These are phyloP conservation scores for Branchellion lobata DNA, from an alignment of 2,888 invertebrate genomes.

Conservation along the genomic window DNA sequence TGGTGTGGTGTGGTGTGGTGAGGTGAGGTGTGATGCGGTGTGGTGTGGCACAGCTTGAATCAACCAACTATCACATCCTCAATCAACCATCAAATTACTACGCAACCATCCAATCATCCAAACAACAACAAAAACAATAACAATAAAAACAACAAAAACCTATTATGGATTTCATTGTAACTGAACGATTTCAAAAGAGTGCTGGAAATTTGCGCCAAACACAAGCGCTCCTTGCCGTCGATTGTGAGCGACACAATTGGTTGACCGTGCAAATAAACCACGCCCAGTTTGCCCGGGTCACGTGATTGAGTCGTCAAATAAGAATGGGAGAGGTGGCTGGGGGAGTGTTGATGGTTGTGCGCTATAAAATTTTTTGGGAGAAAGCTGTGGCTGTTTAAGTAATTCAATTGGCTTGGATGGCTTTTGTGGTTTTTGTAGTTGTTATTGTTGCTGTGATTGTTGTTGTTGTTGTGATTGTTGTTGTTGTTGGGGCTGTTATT, in stretches of 20 bases:
- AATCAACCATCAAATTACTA: too few species aligned
- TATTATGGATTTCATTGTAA: slow-evolving; percentile 95
- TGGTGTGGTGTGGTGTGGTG: slow-evolving; percentile 64
- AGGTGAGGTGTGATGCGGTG: not conserved
- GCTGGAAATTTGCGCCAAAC: slow-evolving; percentile 93
- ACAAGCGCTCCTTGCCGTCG: slow-evolving; percentile 85
- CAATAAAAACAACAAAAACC: not conserved
- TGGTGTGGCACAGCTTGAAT: too few species aligned
- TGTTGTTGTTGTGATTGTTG: too few species aligned
- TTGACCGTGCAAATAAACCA: slow-evolving; percentile 80
- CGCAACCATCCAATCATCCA: too few species aligned
- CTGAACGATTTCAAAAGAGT: slow-evolving; percentile 90
- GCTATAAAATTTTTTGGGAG: too few species aligned
- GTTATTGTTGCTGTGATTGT: too few species aligned
- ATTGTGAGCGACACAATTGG: slow-evolving; percentile 91
- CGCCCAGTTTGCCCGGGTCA: slow-evolving; percentile 68
- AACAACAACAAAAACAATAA: too few species aligned
- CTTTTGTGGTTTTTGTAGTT: not conserved
- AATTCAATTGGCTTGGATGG: not conserved
- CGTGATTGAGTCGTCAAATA: slow-evolving; percentile 5
- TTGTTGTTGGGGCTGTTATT: too few species aligned
- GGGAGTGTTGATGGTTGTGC: too few species aligned
- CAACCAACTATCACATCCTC: too few species aligned
- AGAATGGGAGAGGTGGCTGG: not conserved
- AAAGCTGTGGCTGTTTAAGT: not conserved